These are phyloP conservation scores for Drosophila ohnishii DNA, from an alignment of 1,140 invertebrate genomes.

Conservation along the genomic window DNA sequence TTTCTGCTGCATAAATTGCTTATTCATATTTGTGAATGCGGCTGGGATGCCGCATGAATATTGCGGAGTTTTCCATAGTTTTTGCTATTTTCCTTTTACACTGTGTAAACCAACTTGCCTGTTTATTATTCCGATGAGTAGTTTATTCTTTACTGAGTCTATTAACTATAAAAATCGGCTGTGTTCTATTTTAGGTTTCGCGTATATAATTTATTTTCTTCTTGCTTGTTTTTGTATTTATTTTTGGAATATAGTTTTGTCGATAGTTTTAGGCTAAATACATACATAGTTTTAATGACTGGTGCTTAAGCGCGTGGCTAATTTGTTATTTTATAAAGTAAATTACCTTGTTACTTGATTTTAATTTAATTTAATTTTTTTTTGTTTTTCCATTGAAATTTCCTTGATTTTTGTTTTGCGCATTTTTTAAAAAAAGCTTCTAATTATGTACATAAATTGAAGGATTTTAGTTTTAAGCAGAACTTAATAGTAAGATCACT, in stretches of 20 bases:
- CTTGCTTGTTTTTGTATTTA: constrained; percentile 32
- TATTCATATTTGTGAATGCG: constrained; percentile 69
- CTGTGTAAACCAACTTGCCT: constrained; percentile 20
- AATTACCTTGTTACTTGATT: constrained; percentile 28
- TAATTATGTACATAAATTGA: constrained; percentile 65
- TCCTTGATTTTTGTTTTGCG: constrained; percentile 9
- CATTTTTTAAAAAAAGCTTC: constrained; percentile 27
- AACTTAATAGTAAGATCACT: constrained; percentile 78
- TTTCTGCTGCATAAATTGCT: constrained; percentile 67
- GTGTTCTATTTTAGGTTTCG: constrained; percentile 35
- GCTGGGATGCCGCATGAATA: constrained; percentile 57
- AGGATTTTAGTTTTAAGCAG: constrained; percentile 44
- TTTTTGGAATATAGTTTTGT: constrained; percentile 52
- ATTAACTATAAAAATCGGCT: constrained; percentile 66
- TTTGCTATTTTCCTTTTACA: constrained; percentile 46
- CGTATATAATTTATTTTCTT: constrained; percentile 21
- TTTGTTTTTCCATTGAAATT: constrained; percentile 16
- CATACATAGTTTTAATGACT: constrained; percentile 78
- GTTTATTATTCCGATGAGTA: constrained; percentile 63
- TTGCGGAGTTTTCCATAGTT: constrained; percentile 64
- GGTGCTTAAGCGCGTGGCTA: constrained; percentile 69
- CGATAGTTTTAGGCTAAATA: constrained; percentile 64
- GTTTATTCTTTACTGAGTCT: constrained; percentile 53
- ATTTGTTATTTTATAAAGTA: constrained; percentile 57
- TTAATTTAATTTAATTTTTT: constrained; percentile 25